Evolutionary conservation across 2,888 invertebrate species (phyloP).

Genomic region (Nephrotoma appendiculata): DNA sequence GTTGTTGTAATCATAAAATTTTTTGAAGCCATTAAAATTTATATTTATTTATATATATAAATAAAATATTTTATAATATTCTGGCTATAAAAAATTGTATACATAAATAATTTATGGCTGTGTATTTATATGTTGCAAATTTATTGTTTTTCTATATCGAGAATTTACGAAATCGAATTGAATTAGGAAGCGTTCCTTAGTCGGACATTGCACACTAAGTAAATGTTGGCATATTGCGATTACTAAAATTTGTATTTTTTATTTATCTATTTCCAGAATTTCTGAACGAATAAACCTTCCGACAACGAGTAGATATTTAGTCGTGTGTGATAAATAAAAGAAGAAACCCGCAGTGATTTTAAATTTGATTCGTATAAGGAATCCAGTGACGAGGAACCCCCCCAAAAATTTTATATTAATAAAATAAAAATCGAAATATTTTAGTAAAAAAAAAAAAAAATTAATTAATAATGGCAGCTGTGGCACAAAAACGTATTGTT

Average conservation of each 20-base stretch:
- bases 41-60: not conserved
- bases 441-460: constrained; percentile 8
- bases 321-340: not conserved
- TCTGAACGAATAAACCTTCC: not conserved
- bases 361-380: not conserved
- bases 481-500: constrained; percentile 49
- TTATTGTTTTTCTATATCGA: not conserved
- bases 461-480: constrained; percentile 49
- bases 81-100: not conserved
- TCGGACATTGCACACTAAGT: not conserved
- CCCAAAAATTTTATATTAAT: not conserved
- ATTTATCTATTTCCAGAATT: not conserved
- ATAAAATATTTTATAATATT: not conserved
- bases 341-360: not conserved
- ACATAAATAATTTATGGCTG: not conserved
- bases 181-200: not conserved
- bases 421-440: constrained; percentile 1
- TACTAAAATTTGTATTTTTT: not conserved
- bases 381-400: not conserved
- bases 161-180: not conserved
- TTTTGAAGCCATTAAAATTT: not conserved
- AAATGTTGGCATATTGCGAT: not conserved
- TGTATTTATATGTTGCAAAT: not conserved
- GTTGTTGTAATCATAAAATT: not conserved
- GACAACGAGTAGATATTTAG: not conserved